Evolutionary conservation across 2,888 invertebrate species (phyloP).

Genomic region (Microchrysa polita): DNA sequence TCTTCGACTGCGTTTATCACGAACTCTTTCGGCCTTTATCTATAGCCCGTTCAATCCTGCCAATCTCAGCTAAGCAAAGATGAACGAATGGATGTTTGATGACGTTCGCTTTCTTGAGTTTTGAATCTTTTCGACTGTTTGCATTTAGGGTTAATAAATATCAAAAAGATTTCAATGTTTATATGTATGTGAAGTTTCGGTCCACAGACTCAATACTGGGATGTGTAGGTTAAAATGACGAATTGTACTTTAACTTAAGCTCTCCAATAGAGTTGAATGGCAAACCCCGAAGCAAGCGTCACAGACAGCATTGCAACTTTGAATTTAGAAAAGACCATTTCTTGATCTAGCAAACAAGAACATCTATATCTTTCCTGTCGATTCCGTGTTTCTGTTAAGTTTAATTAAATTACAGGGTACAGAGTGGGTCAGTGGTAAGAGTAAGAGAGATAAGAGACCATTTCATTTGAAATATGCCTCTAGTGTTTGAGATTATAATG

Average conservation of each 20-base stretch:
- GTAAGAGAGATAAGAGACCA: conserved; percentile 21
- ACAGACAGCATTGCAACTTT: conserved; percentile 35
- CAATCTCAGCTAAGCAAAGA: conserved; percentile 37
- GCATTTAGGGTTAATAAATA: conserved; percentile 51
- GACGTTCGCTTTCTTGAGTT: conserved; percentile 51
- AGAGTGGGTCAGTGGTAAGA: conserved; percentile 24
- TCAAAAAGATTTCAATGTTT: conserved; percentile 46
- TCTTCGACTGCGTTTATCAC: conserved; percentile 48
- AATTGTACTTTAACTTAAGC: background rate
- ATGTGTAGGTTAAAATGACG: conserved; percentile 18
- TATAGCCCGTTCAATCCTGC: conserved; percentile 43
- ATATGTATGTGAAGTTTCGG: conserved; percentile 14
- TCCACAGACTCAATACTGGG: background rate
- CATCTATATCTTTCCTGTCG: background rate
- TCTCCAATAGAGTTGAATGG: conserved; percentile 20
- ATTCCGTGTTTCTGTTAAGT: conserved; percentile 49
- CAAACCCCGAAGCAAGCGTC: conserved; percentile 30
- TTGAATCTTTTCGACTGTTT: conserved; percentile 50
- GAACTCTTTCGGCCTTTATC: conserved; percentile 42
- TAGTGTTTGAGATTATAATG: conserved; percentile 46
- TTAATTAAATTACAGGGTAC: conserved; percentile 50
- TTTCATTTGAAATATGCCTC: conserved; percentile 43
- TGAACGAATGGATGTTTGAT: conserved; percentile 49
- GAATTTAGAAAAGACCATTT: background rate
- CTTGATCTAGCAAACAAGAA: background rate